Evolutionary conservation across 2,113 vertebrate genomes (phyloP).

Genomic region (Paramisgurnus dabryanus): DNA sequence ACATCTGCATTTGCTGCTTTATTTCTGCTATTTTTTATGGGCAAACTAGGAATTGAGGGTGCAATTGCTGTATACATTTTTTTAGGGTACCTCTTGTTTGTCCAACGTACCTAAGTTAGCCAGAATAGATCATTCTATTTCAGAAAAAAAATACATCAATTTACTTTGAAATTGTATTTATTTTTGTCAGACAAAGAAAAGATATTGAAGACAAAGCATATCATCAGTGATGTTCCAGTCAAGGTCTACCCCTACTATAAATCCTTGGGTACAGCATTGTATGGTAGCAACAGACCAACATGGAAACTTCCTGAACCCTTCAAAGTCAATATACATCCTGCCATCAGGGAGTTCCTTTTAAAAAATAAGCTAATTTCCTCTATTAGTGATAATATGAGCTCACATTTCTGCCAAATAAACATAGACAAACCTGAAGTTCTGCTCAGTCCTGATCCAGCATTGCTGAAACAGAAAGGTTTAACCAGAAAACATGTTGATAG

Average conservation of each 20-base stretch:
- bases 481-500: constrained; percentile 56
- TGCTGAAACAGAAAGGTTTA: constrained; percentile 68
- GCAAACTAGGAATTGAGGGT: too few relatives aligned
- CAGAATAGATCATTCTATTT: not conserved
- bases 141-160: not conserved
- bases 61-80: too few relatives aligned
- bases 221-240: constrained; percentile 66
- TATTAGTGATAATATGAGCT: constrained; percentile 74
- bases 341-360: constrained; percentile 75
- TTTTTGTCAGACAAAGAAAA: constrained; percentile 73
- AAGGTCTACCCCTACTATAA: constrained; percentile 79
- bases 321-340: constrained; percentile 64
- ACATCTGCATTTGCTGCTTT: not conserved
- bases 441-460: constrained; percentile 70
- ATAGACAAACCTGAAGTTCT: constrained; percentile 65
- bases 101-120: not conserved
- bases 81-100: not conserved
- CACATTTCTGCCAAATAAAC: constrained; percentile 69
- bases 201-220: constrained; percentile 68
- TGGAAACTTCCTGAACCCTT: constrained; percentile 79
- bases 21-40: too few relatives aligned
- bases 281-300: constrained; percentile 75
- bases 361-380: constrained; percentile 58
- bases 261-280: constrained; percentile 76
- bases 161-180: constrained; percentile 25